Percentiles rank a stretch among this genome's conserved stretches.
These are phyloP conservation scores for Elegia similella DNA, from an alignment of 2,888 invertebrate species.

Conservation along the genomic window DNA sequence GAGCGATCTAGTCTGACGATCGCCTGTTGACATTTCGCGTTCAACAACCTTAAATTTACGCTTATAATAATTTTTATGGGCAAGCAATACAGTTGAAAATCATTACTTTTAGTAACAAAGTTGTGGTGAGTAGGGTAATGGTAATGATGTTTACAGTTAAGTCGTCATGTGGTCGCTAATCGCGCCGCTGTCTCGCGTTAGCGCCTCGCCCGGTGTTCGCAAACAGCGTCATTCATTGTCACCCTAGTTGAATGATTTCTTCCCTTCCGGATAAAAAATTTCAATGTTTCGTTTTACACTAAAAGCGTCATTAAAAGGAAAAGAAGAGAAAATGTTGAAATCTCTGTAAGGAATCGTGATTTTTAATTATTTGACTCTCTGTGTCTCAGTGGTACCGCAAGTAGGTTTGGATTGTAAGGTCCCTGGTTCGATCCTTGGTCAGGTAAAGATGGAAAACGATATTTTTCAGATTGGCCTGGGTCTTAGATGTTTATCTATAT, in stretches of 20 bases:
- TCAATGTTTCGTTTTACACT: background rate
- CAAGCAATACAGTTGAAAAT: conserved; percentile 35
- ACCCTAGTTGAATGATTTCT: conserved; percentile 56
- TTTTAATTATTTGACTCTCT: no score
- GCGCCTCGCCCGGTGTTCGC: conserved; percentile 79
- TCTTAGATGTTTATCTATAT: no score
- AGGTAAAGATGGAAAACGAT: no score
- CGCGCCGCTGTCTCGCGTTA: conserved; percentile 75
- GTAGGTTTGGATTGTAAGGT: no score
- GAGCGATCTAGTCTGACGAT: conserved; percentile 68
- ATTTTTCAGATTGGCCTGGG: no score
- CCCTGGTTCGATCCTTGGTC: no score
- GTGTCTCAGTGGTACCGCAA: no score
- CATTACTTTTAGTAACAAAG: background rate
- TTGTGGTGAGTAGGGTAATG: conserved; percentile 31
- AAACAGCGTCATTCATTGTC: conserved; percentile 75
- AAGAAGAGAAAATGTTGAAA: no score
- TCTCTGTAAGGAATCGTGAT: no score
- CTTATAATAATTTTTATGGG: conserved; percentile 28
- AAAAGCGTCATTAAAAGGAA: no score
- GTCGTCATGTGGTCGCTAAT: conserved; percentile 74
- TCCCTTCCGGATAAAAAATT: conserved; percentile 43
- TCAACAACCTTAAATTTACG: conserved; percentile 25
- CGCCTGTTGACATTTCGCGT: conserved; percentile 55
- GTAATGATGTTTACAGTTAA: conserved; percentile 79